Base-by-base conservation (phyloP, 2,113 vertebrate species). In the Phalacrocorax brasilianus region DNA sequence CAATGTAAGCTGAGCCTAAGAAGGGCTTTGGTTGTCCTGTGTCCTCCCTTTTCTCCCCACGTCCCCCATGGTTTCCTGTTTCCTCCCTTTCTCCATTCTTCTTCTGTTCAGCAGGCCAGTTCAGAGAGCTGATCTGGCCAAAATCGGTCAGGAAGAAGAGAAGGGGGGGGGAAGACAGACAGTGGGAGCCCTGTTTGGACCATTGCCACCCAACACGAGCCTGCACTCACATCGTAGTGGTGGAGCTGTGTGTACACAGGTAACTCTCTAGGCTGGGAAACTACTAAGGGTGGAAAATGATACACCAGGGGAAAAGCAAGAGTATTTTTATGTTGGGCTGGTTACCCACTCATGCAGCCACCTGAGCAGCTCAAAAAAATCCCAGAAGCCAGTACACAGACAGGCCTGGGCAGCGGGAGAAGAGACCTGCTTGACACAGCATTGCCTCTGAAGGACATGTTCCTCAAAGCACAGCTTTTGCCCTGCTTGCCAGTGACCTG, bases 51-150 rank as follows among this genome's bases (percentile, higher is more conserved):
- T 24, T 67, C 27, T 81, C 26, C 35, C 24, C 1, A 3, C 1
- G 0, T 67, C 9, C 17, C 15, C 42, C 2, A 1, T 49, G 13
- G 13, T 71, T 86, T 78, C 45, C 12, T 3, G 1, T 76, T 71
- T 76, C 45, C 26, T 73, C 42, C 21, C 13, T 63, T 89, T 92
- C 42, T 58, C 49, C 35, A 47, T 59, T 82, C 40, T 81, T 74
- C 52, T 66, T 40, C 27, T 38, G 11, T 62, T 82, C 22, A n/a
- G 38, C 33, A 56, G 47, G 42, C 53, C 21, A 22, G 9, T 68
- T 58, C 76, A 63, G 76, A 77, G 53, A 82, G 38, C 42, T 77
- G 53, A 52, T 47, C 65, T 73, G 49, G 42, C 49, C 61, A 62
- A 58, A 77, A 72, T 33, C 33, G 50, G 33, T 56, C 11, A 30